phyloP scores from a whole-genome alignment of 2,888 invertebrate genomes.

The Bombyx huttoni region DNA sequence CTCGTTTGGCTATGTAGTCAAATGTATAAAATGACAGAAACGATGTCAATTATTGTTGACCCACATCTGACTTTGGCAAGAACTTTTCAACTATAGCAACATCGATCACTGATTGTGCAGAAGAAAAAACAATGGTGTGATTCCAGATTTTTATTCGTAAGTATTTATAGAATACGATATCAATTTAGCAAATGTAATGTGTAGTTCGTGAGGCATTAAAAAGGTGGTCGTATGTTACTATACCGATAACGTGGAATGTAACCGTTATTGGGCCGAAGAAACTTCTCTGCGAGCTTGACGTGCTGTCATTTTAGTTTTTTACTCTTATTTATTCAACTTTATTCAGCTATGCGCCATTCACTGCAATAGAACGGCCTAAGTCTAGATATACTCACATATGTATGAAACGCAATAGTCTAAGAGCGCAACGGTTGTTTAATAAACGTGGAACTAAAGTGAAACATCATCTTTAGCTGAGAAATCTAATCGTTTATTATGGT shows the following conservation, averaged over 20 bases:
- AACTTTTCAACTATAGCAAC: slow-evolving; percentile 46
- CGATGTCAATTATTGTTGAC: slow-evolving; percentile 28
- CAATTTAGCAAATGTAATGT: slow-evolving; percentile 52
- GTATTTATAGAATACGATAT: slow-evolving; percentile 68
- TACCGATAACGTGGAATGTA: slow-evolving; percentile 42
- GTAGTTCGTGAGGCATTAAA: slow-evolving; percentile 39
- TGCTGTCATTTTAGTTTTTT: slow-evolving; percentile 65
- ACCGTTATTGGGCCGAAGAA: slow-evolving; percentile 25
- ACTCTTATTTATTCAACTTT: slow-evolving; percentile 61
- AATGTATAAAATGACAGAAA: slow-evolving; percentile 18
- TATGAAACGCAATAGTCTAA: slow-evolving; percentile 29
- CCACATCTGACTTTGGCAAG: slow-evolving; percentile 33
- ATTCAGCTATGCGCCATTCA: slow-evolving; percentile 68
- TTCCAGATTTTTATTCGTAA: slow-evolving; percentile 73
- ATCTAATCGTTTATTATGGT: slow-evolving; percentile 28
- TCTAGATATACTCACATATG: slow-evolving; percentile 45
- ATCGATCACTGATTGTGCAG: slow-evolving; percentile 63
- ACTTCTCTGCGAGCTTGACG: slow-evolving; percentile 44
- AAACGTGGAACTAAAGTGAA: slow-evolving; percentile 14
- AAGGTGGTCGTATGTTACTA: slow-evolving; percentile 29
- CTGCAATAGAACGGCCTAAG: slow-evolving; percentile 52
- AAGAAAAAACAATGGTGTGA: slow-evolving; percentile 73
- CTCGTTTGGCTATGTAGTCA: not conserved
- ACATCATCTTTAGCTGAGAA: slow-evolving; percentile 7
- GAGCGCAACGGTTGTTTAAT: slow-evolving; percentile 29